Evolutionary conservation across 2,888 invertebrate genomes (phyloP).

Genomic region (Machimus atricapillus): DNA sequence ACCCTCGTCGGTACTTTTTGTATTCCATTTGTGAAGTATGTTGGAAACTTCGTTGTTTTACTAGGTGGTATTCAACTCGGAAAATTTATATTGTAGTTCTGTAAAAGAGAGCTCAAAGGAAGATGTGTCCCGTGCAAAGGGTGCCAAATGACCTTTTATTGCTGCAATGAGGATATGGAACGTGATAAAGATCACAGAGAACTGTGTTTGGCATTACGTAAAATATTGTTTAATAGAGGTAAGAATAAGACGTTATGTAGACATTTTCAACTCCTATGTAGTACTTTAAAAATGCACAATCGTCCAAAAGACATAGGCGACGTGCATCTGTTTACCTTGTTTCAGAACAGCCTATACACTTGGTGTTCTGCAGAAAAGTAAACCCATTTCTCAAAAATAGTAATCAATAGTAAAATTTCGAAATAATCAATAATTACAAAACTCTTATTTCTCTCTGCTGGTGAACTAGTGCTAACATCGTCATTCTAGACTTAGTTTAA

Average conservation of each 20-base stretch:
- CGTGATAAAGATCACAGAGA: slow-evolving; percentile 69
- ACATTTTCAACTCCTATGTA: background rate
- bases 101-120: slow-evolving; percentile 55
- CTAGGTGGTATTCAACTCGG: background rate
- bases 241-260: background rate
- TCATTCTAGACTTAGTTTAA: background rate
- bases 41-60: background rate
- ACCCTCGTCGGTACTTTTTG: slow-evolving; percentile 70
- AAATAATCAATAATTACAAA: no score
- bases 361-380: no score
- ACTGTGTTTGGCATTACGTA: slow-evolving; percentile 69
- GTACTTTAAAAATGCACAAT: no score
- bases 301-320: no score
- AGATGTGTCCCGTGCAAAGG: slow-evolving; percentile 57
- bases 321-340: no score
- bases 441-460: no score
- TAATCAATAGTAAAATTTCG: no score
- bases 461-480: no score
- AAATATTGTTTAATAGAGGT: slow-evolving; percentile 68
- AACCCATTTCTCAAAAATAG: no score
- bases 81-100: slow-evolving; percentile 54
- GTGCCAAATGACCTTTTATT: slow-evolving; percentile 72
- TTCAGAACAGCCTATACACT: no score
- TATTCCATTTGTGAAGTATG: slow-evolving; percentile 66
- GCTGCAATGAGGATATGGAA: slow-evolving; percentile 68